Evolutionary conservation across 2,113 vertebrate species (phyloP).

Genomic region (Microtus pennsylvanicus): DNA sequence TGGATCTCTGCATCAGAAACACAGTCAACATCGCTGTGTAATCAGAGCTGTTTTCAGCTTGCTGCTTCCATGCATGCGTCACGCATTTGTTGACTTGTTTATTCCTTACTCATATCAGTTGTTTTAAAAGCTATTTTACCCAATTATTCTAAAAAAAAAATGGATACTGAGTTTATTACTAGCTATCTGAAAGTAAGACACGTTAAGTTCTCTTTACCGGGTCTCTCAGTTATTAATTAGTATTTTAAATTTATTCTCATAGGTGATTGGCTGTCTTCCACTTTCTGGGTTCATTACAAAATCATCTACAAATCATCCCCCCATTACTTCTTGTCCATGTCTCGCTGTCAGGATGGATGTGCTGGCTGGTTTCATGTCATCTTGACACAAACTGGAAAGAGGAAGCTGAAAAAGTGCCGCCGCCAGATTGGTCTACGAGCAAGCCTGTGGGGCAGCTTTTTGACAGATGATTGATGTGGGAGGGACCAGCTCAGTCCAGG

Average conservation of each 20-base stretch:
- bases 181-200: background rate
- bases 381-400: background rate
- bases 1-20: background rate
- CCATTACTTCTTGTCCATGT: background rate
- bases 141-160: background rate
- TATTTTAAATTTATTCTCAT: background rate
- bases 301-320: background rate
- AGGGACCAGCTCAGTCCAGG: background rate
- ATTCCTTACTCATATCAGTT: background rate
- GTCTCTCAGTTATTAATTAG: background rate
- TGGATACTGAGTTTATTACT: background rate
- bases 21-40: background rate
- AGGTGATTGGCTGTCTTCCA: background rate
- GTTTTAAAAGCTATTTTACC: conserved; percentile 1
- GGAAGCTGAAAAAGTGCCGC: background rate
- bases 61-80: background rate
- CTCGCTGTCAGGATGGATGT: background rate
- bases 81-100: background rate
- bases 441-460: background rate
- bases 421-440: background rate
- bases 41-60: background rate
- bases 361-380: background rate
- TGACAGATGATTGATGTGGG: background rate
- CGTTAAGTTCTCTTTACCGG: background rate
- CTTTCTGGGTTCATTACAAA: conserved; percentile 2